Conservation (phyloP, 2,797 vertebrate genomes). For the Triplophysa yarkandensis region DNA sequence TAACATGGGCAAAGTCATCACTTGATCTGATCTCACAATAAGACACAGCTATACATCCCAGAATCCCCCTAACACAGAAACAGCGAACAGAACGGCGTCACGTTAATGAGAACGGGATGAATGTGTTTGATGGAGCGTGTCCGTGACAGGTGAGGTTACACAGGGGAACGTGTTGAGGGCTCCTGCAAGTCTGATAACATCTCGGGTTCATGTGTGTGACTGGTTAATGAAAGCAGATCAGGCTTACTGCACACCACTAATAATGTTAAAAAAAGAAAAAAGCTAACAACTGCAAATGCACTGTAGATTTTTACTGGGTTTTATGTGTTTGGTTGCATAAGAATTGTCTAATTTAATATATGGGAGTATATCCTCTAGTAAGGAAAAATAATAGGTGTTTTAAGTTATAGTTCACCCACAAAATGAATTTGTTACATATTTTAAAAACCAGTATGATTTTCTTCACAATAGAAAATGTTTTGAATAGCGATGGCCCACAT, state of each 20-base stretch:
- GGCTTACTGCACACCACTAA: background rate
- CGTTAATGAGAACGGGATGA: slow-evolving; percentile 42
- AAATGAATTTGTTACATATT: too few relatives aligned
- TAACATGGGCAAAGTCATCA: slow-evolving; percentile 28
- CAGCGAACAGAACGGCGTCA: slow-evolving; percentile 22
- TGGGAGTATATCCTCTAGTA: too few relatives aligned
- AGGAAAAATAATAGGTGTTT: too few relatives aligned
- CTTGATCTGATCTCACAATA: slow-evolving; percentile 23
- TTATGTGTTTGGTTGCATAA: background rate
- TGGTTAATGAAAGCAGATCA: slow-evolving; percentile 49
- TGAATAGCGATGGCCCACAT: too few relatives aligned
- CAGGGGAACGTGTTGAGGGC: slow-evolving; percentile 8
- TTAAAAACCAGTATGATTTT: too few relatives aligned
- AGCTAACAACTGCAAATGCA: background rate
- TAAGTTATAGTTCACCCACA: too few relatives aligned
- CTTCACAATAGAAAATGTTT: too few relatives aligned
- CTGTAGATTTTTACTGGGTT: background rate
- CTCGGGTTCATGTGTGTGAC: slow-evolving; percentile 21
- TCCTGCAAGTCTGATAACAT: slow-evolving; percentile 17
- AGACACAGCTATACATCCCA: background rate
- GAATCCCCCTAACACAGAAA: slow-evolving; percentile 7
- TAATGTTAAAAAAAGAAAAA: background rate
- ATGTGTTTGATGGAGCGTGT: slow-evolving; percentile 33
- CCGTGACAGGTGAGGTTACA: slow-evolving; percentile 30
- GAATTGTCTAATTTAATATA: background rate